Conservation (phyloP, 2,797 vertebrate genomes). For the Pangasius mekongensis region DNA sequence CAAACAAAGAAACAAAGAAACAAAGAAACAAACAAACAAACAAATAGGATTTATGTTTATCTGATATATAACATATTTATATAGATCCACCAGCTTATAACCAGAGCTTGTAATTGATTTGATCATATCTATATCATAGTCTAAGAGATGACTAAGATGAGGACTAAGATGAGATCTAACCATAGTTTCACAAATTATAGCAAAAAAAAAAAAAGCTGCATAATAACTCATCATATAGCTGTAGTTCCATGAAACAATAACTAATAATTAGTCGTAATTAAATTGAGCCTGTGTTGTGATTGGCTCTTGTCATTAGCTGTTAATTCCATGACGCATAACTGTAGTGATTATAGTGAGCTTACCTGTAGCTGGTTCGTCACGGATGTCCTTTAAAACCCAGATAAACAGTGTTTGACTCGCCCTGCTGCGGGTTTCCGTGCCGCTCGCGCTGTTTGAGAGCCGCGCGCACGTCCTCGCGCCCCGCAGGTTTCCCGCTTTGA, state of each 20-base stretch:
- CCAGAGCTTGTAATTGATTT: background rate
- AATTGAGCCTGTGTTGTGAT: background rate
- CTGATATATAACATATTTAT: no score
- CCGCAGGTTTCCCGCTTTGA: slow-evolving; percentile 30
- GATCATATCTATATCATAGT: no score
- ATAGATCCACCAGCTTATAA: no score
- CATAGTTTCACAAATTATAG: background rate
- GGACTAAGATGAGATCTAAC: background rate
- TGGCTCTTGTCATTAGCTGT: background rate
- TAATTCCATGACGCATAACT: background rate
- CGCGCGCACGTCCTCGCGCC: background rate
- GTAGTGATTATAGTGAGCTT: background rate
- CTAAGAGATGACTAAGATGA: background rate
- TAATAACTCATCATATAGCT: no score
- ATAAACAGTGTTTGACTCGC: background rate
- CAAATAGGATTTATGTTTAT: no score
- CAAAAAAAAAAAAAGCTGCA: background rate
- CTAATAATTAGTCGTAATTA: background rate
- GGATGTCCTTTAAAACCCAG: background rate
- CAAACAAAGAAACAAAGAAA: no score
- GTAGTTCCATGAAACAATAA: background rate
- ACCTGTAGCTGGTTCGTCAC: background rate
- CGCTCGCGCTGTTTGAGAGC: background rate
- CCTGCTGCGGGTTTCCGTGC: background rate
- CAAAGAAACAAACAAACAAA: background rate